Conservation (phyloP, 2,888 invertebrate species). For the Coleophora flavipennella region DNA sequence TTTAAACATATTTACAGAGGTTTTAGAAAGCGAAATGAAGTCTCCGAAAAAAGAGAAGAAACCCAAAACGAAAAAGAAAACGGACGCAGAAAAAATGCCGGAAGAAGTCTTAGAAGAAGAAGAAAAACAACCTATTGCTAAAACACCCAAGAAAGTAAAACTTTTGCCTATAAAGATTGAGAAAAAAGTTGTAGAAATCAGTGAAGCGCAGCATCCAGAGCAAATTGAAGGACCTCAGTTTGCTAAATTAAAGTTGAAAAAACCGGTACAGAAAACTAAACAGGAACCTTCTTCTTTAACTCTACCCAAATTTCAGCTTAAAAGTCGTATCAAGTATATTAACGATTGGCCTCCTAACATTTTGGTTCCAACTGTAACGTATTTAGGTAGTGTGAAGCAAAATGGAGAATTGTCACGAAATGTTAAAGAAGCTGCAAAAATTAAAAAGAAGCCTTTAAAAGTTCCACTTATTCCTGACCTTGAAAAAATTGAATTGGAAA, state of each 20-base stretch:
- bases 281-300: conserved; percentile 42
- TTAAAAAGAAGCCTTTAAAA: conserved; percentile 72
- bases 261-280: conserved; percentile 64
- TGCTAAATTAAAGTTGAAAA: conserved; percentile 78
- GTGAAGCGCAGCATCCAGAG: conserved; percentile 74
- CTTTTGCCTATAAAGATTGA: conserved; percentile 73
- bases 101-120: conserved; percentile 8
- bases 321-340: conserved; percentile 77
- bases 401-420: conserved; percentile 79
- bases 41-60: neutral
- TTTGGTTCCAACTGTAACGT: conserved; percentile 62
- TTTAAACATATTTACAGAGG: conserved; percentile 4
- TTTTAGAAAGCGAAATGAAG: conserved; percentile 1
- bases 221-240: conserved; percentile 73
- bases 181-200: conserved; percentile 71
- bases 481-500: conserved; percentile 66
- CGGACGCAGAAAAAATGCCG: conserved; percentile 10
- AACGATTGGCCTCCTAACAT: conserved; percentile 76
- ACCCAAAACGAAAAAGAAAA: neutral
- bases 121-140: neutral
- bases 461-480: conserved; percentile 64
- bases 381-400: conserved; percentile 70
- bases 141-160: conserved; percentile 22
- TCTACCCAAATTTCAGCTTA: conserved; percentile 78
- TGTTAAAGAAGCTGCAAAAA: conserved; percentile 76